Conservation (phyloP, 2,888 invertebrate genomes). For the Apantesis nais region DNA sequence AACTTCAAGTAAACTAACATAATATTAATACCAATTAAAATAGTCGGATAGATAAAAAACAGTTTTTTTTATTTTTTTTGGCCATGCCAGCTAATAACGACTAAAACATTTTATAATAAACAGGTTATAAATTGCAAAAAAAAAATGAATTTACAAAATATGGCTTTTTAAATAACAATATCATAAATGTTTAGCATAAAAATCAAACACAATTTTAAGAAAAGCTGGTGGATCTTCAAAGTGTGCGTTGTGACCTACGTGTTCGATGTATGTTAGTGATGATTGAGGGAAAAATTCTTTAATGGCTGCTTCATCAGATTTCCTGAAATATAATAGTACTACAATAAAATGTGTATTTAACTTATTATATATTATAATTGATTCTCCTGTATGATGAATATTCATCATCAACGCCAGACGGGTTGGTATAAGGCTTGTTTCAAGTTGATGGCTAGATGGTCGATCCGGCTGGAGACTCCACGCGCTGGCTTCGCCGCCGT, state of each 20-base stretch:
- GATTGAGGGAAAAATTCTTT: constrained; percentile 61
- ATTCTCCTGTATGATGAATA: no score
- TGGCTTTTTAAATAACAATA: background rate
- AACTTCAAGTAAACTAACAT: background rate
- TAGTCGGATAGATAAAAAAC: background rate
- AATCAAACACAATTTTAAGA: constrained; percentile 44
- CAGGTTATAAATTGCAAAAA: background rate
- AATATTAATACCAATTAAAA: background rate
- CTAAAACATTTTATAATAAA: background rate
- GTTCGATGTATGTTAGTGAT: constrained; percentile 56
- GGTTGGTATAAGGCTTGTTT: no score
- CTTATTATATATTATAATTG: no score
- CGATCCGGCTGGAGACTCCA: no score
- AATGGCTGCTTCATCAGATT: constrained; percentile 54
- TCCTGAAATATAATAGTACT: constrained; percentile 40
- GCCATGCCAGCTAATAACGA: background rate
- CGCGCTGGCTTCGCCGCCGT: no score
- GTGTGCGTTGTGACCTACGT: constrained; percentile 71
- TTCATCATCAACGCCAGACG: no score
- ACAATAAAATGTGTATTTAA: background rate
- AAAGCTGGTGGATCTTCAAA: constrained; percentile 69
- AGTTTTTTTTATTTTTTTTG: background rate
- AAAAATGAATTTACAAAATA: background rate
- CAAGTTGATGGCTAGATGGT: no score
- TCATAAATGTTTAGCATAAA: constrained; percentile 22